Base-by-base conservation (phyloP, 2,888 invertebrate species). In the Halictus quadricinctus region DNA sequence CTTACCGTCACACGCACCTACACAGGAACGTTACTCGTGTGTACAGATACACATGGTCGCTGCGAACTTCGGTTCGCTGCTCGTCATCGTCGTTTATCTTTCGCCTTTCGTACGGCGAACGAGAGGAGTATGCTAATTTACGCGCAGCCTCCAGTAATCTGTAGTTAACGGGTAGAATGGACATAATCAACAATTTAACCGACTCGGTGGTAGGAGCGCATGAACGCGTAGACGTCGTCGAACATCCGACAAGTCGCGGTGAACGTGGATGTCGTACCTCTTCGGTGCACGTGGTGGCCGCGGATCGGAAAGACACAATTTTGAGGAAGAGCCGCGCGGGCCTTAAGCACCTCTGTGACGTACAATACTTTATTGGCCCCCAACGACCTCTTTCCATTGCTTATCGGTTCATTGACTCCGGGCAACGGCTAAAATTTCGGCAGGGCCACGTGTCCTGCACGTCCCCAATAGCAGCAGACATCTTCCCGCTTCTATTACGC, bases 131-230 rank as follows among this genome's bases (percentile, higher is more conserved):
- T 70, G 87, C 85, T 90, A 90, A 92, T 92, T 92, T 92, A 91
- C 92, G 91, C 84, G 86, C 86, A 81, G 87, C 85, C 69, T 83
- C 79, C 54, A 86, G 87, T 92, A 93, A 92, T 91, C 91, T 89
- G 85, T 88, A 91, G 92, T 93, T 92, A 91, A 90, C 91, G 90
- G 90, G 91, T 90, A 93, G 94, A 94, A 94, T 94, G 94, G 94
- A 94, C 94, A 94, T 94, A 94, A 94, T 94, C 94, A 94, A 94
- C 94, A 94, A 94, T 94, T 94, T 93, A 94, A 94, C 94, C 93
- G 93, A 93, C 91, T 90, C 83, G n/a, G 79, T 78, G 92, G 25
- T 85, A 92, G 73, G 77, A 60, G 13, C 72, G 69, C 66, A 80
- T 79, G 66, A 86, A 83, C n/a, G 29, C 3, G 10, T 29, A 18